Evolutionary conservation across 2,113 vertebrate genomes (phyloP).

Genomic region (Sylvietta virens): DNA sequence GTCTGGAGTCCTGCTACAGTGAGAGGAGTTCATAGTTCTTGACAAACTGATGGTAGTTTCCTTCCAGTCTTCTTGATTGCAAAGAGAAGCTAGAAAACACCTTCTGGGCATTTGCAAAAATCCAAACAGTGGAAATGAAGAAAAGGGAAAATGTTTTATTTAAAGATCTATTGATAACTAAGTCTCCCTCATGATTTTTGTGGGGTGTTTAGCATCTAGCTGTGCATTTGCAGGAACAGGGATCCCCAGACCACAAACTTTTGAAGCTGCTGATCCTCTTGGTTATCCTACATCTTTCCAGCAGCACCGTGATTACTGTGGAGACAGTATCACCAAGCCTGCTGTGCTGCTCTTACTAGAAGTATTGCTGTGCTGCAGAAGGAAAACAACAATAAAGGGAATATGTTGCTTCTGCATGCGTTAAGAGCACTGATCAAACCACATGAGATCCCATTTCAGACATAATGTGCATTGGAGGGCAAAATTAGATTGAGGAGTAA

Average conservation of each 20-base stretch:
- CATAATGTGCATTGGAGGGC: conserved; percentile 85
- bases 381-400: conserved; percentile 66
- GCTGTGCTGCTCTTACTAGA: conserved; percentile 69
- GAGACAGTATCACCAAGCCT: conserved; percentile 37
- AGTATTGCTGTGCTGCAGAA: conserved; percentile 50
- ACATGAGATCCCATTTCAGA: conserved; percentile 82
- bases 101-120: neutral
- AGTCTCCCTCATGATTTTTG: fast-evolving
- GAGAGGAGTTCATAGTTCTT: neutral
- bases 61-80: neutral
- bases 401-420: conserved; percentile 72
- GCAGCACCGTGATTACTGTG: neutral
- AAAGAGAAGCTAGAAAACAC: neutral
- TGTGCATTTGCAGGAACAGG: neutral
- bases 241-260: neutral
- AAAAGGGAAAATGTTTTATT: neutral
- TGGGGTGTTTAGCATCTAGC: neutral
- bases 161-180: neutral
- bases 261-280: neutral
- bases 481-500: conserved; percentile 89
- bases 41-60: neutral
- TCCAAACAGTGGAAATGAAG: neutral
- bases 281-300: neutral
- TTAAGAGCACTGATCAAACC: conserved; percentile 74
- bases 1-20: neutral